phyloP scores from a whole-genome alignment of 2,797 vertebrate genomes.

The Intellagama lesueurii region DNA sequence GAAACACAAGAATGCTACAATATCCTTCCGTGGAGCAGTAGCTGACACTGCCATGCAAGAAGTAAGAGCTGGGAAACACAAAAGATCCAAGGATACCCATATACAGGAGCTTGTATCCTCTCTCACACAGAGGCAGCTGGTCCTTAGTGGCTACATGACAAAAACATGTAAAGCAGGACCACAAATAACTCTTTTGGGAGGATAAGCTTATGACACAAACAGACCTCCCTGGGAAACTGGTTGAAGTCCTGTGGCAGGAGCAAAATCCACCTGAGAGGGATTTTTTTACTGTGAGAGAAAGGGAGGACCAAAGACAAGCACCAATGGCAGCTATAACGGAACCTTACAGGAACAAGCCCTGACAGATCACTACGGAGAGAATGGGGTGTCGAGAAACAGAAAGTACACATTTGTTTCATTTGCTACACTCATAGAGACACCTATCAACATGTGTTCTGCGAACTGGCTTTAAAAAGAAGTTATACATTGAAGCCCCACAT shows the following conservation, averaged over 20 bases:
- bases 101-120: not conserved
- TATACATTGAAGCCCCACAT: no score
- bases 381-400: not conserved
- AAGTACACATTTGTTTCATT: not conserved
- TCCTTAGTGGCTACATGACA: not conserved
- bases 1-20: not conserved
- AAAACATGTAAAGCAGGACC: not conserved
- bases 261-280: not conserved
- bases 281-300: not conserved
- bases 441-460: not conserved
- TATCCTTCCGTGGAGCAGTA: not conserved
- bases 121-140: not conserved
- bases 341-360: not conserved
- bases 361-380: not conserved
- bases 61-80: not conserved
- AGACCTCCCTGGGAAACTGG: not conserved
- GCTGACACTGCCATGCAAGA: no score
- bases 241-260: not conserved
- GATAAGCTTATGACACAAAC: not conserved
- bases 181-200: not conserved
- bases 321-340: not conserved
- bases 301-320: not conserved
- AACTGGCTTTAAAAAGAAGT: no score
- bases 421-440: not conserved
- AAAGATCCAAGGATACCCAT: not conserved